A percentile compares a stretch with the other conserved stretches of the same genome.
phyloP scores from a whole-genome alignment of 2,888 invertebrate genomes.

The Drosophila ezoana region DNA sequence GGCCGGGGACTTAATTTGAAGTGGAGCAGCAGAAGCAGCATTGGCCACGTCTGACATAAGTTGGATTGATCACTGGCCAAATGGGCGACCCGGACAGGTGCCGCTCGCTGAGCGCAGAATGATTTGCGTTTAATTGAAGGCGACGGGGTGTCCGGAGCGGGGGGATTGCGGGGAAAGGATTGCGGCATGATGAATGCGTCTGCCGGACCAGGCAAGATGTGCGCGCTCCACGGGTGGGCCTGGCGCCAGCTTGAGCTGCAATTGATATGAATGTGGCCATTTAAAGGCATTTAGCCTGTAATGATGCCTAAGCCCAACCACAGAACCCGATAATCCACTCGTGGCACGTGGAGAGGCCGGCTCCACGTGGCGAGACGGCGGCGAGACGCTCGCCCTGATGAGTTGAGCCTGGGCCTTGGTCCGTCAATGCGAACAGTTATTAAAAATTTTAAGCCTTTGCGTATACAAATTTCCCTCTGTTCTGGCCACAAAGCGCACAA shows the following conservation, averaged over 20 bases:
- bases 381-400: slow-evolving; percentile 16
- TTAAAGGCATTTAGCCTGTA: slow-evolving; percentile 76
- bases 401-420: slow-evolving; percentile 51
- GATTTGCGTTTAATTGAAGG: slow-evolving; percentile 75
- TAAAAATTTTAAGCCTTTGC: slow-evolving; percentile 64
- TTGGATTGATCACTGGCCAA: slow-evolving; percentile 69
- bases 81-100: slow-evolving; percentile 49
- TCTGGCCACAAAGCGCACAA: slow-evolving; percentile 37
- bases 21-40: slow-evolving; percentile 13
- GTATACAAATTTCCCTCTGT: slow-evolving; percentile 55
- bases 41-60: slow-evolving; percentile 60
- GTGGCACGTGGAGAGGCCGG: slow-evolving; percentile 27
- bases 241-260: slow-evolving; percentile 50
- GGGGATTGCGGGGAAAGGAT: background rate
- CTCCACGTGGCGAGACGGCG: slow-evolving; percentile 1
- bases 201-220: slow-evolving; percentile 14
- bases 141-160: slow-evolving; percentile 63
- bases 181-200: slow-evolving; percentile 65
- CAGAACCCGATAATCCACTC: slow-evolving; percentile 22
- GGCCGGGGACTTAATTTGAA: slow-evolving; percentile 9
- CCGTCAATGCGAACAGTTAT: slow-evolving; percentile 56
- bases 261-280: slow-evolving; percentile 69
- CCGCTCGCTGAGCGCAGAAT: slow-evolving; percentile 59
- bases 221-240: slow-evolving; percentile 60
- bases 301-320: slow-evolving; percentile 61